Percentiles rank a stretch among this genome's conserved stretches.
Evolutionary conservation across 2,113 vertebrate genomes (phyloP).

Genomic region (Rhinolophus sinicus): DNA sequence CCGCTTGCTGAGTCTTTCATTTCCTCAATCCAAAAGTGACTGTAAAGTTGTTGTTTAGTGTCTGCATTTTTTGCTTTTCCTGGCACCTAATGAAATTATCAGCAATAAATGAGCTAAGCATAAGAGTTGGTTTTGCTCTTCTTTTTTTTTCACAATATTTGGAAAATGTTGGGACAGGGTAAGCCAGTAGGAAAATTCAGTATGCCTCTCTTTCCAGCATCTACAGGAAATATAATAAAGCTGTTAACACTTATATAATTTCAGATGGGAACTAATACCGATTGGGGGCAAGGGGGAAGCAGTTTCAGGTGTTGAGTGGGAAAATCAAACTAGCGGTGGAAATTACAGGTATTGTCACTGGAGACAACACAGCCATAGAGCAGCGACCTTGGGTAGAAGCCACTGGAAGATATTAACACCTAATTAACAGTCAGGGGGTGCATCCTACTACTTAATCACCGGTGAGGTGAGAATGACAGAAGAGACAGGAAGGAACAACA

Average conservation of each 20-base stretch:
- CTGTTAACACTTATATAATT: conserved; percentile 78
- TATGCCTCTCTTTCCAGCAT: conserved; percentile 41
- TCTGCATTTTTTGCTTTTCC: conserved; percentile 71
- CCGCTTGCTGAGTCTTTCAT: conserved; percentile 30
- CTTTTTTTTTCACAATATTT: conserved; percentile 64
- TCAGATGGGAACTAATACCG: conserved; percentile 77
- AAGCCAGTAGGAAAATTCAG: conserved; percentile 50
- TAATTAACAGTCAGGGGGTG: conserved; percentile 80
- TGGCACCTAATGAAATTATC: conserved; percentile 74
- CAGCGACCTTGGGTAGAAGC: conserved; percentile 78
- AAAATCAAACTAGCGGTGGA: conserved; percentile 78
- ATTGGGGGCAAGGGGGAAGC: conserved; percentile 59
- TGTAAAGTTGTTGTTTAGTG: conserved; percentile 48
- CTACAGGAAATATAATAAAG: conserved; percentile 77
- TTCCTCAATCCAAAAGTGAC: conserved; percentile 41
- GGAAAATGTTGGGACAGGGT: conserved; percentile 48
- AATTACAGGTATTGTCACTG: conserved; percentile 78
- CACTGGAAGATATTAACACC: conserved; percentile 81
- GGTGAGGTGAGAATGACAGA: conserved; percentile 73
- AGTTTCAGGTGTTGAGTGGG: conserved; percentile 74
- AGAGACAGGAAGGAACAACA: conserved; percentile 63
- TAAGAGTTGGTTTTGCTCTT: conserved; percentile 68
- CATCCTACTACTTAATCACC: conserved; percentile 78
- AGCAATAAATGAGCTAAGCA: conserved; percentile 82
- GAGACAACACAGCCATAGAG: conserved; percentile 73